phyloP scores from a whole-genome alignment of 2,888 invertebrate species.

The Xestia ashworthii region DNA sequence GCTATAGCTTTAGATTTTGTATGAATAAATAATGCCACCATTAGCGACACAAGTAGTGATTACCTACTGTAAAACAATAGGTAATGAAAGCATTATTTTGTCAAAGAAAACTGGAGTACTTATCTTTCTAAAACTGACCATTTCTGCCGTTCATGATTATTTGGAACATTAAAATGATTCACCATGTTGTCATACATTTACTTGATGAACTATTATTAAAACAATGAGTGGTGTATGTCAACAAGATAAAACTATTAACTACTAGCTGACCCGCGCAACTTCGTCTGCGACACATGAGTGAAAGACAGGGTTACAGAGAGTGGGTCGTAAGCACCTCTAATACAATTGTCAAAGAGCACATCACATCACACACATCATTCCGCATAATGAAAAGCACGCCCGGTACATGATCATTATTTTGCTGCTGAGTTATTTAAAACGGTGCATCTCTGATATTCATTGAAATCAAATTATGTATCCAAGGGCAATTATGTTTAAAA shows the following conservation, averaged over 20 bases:
- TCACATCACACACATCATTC: too few species aligned
- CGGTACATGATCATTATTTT: too few species aligned
- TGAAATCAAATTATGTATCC: too few species aligned
- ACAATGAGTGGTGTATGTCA: constrained; percentile 41
- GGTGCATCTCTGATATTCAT: too few species aligned
- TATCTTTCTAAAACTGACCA: background rate
- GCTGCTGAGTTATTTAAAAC: too few species aligned
- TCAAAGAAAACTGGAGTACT: background rate
- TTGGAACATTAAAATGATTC: constrained; percentile 22
- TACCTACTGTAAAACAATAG: background rate
- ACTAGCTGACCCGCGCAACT: too few species aligned
- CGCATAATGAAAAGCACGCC: too few species aligned
- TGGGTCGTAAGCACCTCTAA: too few species aligned
- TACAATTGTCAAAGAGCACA: too few species aligned
- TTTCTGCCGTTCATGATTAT: background rate
- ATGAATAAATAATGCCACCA: constrained; percentile 1
- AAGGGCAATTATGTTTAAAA: too few species aligned
- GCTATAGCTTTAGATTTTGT: background rate
- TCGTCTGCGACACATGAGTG: too few species aligned
- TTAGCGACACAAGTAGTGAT: background rate
- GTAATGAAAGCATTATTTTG: background rate
- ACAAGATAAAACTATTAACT: constrained; percentile 47
- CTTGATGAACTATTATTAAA: constrained; percentile 48
- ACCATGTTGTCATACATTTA: constrained; percentile 28
- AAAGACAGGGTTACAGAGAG: too few species aligned